Percentiles rank a stretch among this genome's conserved stretches.
Conservation (phyloP, 2,797 vertebrate species). For the Onychomys leucogaster region DNA sequence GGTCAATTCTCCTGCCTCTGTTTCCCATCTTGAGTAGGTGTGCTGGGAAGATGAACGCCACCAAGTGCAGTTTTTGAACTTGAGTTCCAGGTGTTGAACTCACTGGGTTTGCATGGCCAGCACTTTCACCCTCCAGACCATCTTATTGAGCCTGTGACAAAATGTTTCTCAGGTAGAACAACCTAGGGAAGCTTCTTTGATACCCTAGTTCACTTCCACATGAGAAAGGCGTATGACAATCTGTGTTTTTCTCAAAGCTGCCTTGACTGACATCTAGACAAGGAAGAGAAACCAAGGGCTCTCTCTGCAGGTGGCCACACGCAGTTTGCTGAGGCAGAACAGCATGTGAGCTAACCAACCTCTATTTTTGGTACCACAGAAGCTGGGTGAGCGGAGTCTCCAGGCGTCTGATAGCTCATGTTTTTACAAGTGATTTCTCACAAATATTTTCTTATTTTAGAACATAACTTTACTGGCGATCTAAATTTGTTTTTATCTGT, state of each 20-base stretch:
- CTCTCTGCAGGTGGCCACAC: constrained; percentile 76
- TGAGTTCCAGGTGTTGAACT: not conserved
- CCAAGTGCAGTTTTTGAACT: rapidly evolving
- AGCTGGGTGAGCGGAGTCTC: not conserved
- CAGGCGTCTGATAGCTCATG: not conserved
- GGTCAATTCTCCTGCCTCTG: not conserved
- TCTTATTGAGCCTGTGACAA: not conserved
- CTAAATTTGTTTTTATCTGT: constrained; percentile 70
- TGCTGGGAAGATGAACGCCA: not conserved
- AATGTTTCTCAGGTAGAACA: not conserved
- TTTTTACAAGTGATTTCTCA: constrained; percentile 44
- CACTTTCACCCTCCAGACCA: not conserved
- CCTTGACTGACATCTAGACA: constrained; percentile 61
- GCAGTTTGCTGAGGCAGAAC: constrained; percentile 68
- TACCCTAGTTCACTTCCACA: not conserved
- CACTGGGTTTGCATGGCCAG: not conserved
- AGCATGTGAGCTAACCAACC: constrained; percentile 75
- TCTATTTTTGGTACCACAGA: constrained; percentile 73
- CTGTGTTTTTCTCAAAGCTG: constrained; percentile 77
- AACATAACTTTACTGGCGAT: constrained; percentile 42
- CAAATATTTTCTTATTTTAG: constrained; percentile 67
- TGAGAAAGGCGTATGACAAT: constrained; percentile 65
- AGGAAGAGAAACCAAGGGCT: constrained; percentile 84
- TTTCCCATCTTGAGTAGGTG: not conserved
- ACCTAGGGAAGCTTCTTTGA: constrained; percentile 9